Evolutionary conservation across 2,888 invertebrate species (phyloP).

Genomic region (Caenorhabditis sp.): DNA sequence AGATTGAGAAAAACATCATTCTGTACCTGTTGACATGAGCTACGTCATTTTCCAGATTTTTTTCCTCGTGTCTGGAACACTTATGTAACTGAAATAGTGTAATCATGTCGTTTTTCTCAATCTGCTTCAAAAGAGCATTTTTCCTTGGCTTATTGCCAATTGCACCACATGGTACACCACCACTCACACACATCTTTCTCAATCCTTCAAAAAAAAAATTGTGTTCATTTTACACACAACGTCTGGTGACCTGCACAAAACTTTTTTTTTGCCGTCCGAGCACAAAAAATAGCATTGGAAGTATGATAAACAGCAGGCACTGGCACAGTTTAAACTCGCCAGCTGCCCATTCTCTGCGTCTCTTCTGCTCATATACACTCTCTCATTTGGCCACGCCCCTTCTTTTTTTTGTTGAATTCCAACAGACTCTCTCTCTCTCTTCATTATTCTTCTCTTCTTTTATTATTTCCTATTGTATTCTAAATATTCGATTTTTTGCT

Average conservation of each 20-base stretch:
- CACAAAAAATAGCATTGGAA: too few species aligned
- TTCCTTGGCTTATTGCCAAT: too few species aligned
- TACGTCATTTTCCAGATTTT: too few species aligned
- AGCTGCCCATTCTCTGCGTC: constrained; percentile 40
- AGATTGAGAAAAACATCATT: too few species aligned
- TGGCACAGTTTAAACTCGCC: constrained; percentile 29
- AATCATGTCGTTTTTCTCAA: too few species aligned
- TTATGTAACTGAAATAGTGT: too few species aligned
- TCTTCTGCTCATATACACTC: constrained; percentile 13
- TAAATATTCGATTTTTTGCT: too few species aligned
- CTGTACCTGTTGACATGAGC: too few species aligned
- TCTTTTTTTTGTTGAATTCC: neutral
- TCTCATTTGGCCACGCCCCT: constrained; percentile 20
- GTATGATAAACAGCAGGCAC: too few species aligned
- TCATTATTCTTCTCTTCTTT: neutral
- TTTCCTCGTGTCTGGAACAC: too few species aligned
- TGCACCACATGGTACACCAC: neutral
- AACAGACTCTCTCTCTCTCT: neutral
- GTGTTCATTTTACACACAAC: neutral
- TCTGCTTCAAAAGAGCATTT: too few species aligned
- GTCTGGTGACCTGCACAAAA: neutral
- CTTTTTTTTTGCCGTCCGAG: neutral
- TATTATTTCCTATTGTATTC: neutral
- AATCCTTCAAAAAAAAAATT: neutral
- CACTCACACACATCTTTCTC: neutral